Evolutionary conservation across 2,888 invertebrate species (phyloP).

Genomic region (Sycophila texana): DNA sequence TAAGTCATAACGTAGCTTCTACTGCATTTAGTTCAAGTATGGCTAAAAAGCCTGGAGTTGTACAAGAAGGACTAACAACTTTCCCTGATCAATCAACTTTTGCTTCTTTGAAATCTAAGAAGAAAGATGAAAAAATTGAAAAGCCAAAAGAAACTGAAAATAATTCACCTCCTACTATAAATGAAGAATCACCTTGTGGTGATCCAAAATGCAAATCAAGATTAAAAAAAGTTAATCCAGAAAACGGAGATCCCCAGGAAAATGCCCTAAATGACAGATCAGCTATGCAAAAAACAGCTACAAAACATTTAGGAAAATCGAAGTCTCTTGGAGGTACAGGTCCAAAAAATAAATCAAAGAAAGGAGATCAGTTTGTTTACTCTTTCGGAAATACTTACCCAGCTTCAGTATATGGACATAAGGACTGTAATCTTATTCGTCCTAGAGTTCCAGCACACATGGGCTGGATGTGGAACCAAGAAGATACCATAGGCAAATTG

Average conservation of each 20-base stretch:
- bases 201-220: constrained; percentile 56
- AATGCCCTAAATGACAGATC: constrained; percentile 16
- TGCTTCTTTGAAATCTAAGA: constrained; percentile 47
- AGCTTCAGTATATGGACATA: constrained; percentile 66
- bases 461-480: constrained; percentile 73
- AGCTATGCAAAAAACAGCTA: constrained; percentile 16
- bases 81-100: constrained; percentile 57
- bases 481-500: constrained; percentile 39
- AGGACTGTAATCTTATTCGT: constrained; percentile 64
- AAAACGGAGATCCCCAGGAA: constrained; percentile 26
- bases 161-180: neutral
- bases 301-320: constrained; percentile 1
- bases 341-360: constrained; percentile 23
- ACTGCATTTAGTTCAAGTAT: constrained; percentile 49
- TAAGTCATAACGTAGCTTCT: neutral
- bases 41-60: constrained; percentile 62
- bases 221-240: constrained; percentile 33
- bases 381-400: constrained; percentile 67
- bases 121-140: constrained; percentile 58
- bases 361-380: constrained; percentile 63
- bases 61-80: constrained; percentile 63
- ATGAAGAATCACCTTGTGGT: constrained; percentile 57
- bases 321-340: constrained; percentile 56
- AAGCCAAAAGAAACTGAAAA: constrained; percentile 51
- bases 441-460: constrained; percentile 70